These are phyloP conservation scores for Achlya flavicornis DNA, from an alignment of 2,888 invertebrate species.

Conservation along the genomic window DNA sequence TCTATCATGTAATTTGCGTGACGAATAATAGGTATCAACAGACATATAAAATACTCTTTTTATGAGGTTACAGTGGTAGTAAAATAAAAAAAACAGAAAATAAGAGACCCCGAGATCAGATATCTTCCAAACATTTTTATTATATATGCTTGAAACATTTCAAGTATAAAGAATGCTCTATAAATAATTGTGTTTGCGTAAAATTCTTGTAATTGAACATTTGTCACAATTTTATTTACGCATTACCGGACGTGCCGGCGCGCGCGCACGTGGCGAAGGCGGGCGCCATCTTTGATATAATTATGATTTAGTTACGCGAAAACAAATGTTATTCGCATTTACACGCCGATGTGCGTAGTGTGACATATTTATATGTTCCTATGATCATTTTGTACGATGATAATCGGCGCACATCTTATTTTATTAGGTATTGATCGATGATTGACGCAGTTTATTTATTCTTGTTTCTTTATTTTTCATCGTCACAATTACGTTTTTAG, in stretches of 20 bases:
- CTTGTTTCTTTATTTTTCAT: no score
- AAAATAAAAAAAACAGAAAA: no score
- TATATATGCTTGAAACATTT: neutral
- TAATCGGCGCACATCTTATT: neutral
- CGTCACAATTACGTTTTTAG: no score
- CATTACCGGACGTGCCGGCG: constrained; percentile 6
- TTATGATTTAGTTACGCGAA: constrained; percentile 18
- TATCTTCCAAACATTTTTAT: neutral
- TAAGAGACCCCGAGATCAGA: neutral
- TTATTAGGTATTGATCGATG: constrained; percentile 6
- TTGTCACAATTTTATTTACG: constrained; percentile 55
- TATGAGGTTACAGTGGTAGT: no score
- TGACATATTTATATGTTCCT: constrained; percentile 4
- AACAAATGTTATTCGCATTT: constrained; percentile 8
- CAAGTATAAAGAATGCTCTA: constrained; percentile 31
- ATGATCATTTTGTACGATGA: neutral
- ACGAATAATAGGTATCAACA: no score
- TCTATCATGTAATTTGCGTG: no score
- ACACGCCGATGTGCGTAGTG: neutral
- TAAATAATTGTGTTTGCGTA: constrained; percentile 47
- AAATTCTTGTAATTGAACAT: constrained; percentile 54
- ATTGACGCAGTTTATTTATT: no score
- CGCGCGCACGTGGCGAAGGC: constrained; percentile 22
- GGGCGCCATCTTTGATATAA: constrained; percentile 20
- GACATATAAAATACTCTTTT: no score